These are phyloP conservation scores for Caenorhabditis becei DNA, from an alignment of 2,888 invertebrate genomes.

Conservation along the genomic window DNA sequence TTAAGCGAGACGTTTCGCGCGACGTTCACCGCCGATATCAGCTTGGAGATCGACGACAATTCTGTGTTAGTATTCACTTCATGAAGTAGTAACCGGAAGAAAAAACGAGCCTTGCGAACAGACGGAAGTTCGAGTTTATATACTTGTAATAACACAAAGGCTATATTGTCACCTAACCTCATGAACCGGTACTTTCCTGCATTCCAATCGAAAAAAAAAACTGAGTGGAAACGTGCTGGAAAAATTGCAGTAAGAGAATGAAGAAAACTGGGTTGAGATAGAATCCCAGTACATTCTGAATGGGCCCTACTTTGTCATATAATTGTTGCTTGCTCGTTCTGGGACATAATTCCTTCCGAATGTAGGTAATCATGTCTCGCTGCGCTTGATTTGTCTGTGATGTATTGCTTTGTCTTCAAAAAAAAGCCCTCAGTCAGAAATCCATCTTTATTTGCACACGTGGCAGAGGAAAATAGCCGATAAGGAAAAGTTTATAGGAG, in stretches of 20 bases:
- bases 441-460: not conserved
- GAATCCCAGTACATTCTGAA: not conserved
- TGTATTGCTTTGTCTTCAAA: not conserved
- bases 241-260: not conserved
- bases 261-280: not conserved
- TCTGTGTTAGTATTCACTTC: slow-evolving; percentile 13
- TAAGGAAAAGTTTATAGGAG: not conserved
- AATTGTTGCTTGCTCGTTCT: slow-evolving; percentile 45
- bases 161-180: slow-evolving; percentile 1
- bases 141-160: not conserved
- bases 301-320: not conserved
- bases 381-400: not conserved
- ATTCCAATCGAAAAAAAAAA: not conserved
- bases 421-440: not conserved
- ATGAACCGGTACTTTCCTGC: not conserved
- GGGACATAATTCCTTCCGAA: slow-evolving; percentile 45
- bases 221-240: not conserved
- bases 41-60: slow-evolving; percentile 37
- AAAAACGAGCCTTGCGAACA: not conserved
- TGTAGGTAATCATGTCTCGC: slow-evolving; percentile 20
- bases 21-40: slow-evolving; percentile 39
- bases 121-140: slow-evolving; percentile 5
- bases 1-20: slow-evolving; percentile 47
- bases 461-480: not conserved
- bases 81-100: not conserved